Conservation (phyloP, 2,113 vertebrate genomes). For the Hippolais icterina region DNA sequence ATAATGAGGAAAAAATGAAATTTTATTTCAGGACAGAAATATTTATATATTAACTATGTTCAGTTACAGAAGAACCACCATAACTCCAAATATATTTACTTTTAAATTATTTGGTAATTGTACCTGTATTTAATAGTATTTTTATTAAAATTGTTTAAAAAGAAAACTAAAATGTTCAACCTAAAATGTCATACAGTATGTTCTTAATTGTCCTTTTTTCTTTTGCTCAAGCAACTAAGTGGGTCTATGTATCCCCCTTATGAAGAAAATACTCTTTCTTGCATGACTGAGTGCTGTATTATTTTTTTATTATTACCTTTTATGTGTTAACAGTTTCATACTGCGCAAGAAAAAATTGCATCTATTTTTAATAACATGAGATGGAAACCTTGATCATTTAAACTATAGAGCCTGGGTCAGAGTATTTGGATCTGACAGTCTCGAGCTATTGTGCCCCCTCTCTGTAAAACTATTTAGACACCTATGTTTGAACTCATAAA, state of each 20-base stretch:
- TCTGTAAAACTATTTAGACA: background rate
- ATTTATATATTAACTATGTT: background rate
- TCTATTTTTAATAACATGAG: background rate
- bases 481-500: background rate
- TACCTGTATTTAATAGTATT: background rate
- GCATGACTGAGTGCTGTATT: background rate
- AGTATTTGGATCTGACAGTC: background rate
- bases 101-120: background rate
- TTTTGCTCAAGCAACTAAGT: background rate
- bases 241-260: background rate
- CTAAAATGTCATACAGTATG: background rate
- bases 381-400: background rate
- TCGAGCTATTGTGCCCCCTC: background rate
- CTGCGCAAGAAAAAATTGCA: background rate
- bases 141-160: background rate
- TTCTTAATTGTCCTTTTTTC: background rate
- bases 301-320: slow-evolving; percentile 31
- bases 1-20: background rate
- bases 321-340: background rate
- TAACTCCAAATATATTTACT: background rate
- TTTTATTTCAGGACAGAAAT: background rate
- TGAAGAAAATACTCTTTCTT: background rate
- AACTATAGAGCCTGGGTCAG: background rate
- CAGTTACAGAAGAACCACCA: background rate
- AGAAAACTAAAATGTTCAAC: background rate